These are phyloP conservation scores for Takifugu flavidus DNA, from an alignment of 2,113 vertebrate genomes.

Conservation along the genomic window DNA sequence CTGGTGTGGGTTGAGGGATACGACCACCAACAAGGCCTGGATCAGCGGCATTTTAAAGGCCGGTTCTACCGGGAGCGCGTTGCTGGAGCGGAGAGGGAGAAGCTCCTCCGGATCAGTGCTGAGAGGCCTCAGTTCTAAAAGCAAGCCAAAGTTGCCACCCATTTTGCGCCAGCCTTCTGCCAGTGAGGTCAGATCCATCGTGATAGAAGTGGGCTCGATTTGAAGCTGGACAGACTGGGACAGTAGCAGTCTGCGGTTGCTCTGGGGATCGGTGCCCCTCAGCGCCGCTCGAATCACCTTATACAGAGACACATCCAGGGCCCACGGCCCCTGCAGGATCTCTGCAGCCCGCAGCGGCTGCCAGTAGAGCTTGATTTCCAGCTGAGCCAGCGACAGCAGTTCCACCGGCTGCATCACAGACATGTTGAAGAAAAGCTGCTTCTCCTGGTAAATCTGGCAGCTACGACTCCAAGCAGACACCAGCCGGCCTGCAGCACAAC, in stretches of 20 bases:
- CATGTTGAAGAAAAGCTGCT: slow-evolving; percentile 85
- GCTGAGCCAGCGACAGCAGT: slow-evolving; percentile 78
- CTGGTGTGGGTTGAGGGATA: slow-evolving; percentile 79
- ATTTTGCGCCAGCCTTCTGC: slow-evolving; percentile 59
- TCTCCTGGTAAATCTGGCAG: slow-evolving; percentile 72
- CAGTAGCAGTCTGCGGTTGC: slow-evolving; percentile 67
- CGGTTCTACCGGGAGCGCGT: slow-evolving; percentile 1
- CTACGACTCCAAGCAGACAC: slow-evolving; percentile 45
- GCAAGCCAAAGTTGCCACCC: slow-evolving; percentile 69
- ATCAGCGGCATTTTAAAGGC: slow-evolving; percentile 46
- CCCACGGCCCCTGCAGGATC: slow-evolving; percentile 17
- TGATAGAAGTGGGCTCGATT: slow-evolving; percentile 63
- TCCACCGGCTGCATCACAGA: slow-evolving; percentile 82
- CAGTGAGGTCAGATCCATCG: slow-evolving; percentile 76
- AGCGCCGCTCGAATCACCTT: slow-evolving; percentile 47
- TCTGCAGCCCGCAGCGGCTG: slow-evolving; percentile 36
- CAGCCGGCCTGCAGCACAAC: slow-evolving; percentile 46
- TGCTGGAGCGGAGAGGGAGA: slow-evolving; percentile 17
- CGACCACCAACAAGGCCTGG: slow-evolving; percentile 76
- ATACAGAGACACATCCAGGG: slow-evolving; percentile 76
- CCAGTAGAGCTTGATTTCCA: slow-evolving; percentile 80
- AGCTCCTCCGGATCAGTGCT: slow-evolving; percentile 7
- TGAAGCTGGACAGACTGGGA: slow-evolving; percentile 71
- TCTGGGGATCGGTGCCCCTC: slow-evolving; percentile 36
- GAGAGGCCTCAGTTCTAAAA: slow-evolving; percentile 70